A percentile compares a stretch with the other conserved stretches of the same genome.
phyloP scores from a whole-genome alignment of 2,888 invertebrate species.

The Scaptomyza parva region DNA sequence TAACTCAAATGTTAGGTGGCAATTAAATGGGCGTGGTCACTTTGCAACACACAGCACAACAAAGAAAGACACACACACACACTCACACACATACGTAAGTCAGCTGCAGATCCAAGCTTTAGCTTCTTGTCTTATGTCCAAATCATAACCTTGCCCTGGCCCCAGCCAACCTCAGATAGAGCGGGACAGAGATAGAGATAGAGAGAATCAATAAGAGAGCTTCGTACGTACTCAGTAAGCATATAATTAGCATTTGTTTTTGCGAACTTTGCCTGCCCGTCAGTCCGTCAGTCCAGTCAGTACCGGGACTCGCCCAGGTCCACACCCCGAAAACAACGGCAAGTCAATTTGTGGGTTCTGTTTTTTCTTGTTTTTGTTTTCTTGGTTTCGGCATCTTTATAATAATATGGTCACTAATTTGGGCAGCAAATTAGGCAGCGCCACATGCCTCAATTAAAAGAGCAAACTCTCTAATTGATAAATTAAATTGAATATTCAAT shows the following conservation, averaged over 20 bases:
- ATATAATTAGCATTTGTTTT: constrained; percentile 79
- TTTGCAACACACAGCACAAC: constrained; percentile 28
- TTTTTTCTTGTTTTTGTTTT: constrained; percentile 45
- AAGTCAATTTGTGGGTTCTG: constrained; percentile 50
- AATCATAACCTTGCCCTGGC: constrained; percentile 70
- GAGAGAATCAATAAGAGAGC: constrained; percentile 62
- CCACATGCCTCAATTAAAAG: constrained; percentile 67
- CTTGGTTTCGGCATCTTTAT: constrained; percentile 50
- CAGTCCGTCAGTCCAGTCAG: constrained; percentile 12
- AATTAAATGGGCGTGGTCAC: constrained; percentile 77
- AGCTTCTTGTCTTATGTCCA: constrained; percentile 56
- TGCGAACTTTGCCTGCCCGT: constrained; percentile 43
- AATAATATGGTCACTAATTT: constrained; percentile 70
- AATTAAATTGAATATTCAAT: constrained; percentile 70
- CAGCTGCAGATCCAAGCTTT: constrained; percentile 5
- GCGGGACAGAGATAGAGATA: not conserved
- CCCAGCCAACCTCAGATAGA: constrained; percentile 10
- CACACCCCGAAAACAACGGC: constrained; percentile 70
- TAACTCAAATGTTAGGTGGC: constrained; percentile 80
- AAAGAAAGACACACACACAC: constrained; percentile 18
- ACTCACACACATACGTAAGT: not conserved
- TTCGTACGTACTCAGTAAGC: constrained; percentile 56
- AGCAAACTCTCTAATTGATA: constrained; percentile 72
- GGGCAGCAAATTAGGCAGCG: constrained; percentile 50
- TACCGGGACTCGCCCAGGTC: constrained; percentile 69